Conservation (phyloP, 1,140 invertebrate species). For the Drosophila obscura region DNA sequence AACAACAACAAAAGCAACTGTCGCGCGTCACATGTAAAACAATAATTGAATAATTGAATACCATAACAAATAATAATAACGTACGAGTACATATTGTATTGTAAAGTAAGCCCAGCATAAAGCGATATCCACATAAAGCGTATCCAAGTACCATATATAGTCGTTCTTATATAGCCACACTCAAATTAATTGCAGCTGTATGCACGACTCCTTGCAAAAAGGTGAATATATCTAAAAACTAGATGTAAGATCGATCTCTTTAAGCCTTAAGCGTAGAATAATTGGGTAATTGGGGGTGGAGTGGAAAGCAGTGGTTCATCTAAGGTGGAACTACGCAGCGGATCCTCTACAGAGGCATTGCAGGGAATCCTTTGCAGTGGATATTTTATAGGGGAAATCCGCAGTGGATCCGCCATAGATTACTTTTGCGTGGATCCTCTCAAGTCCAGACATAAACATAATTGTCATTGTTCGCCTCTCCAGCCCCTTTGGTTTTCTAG, state of each 20-base stretch:
- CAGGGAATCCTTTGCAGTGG: too few relatives aligned
- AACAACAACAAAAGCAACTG: conserved; percentile 48
- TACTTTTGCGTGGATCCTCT: too few relatives aligned
- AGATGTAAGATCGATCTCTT: conserved; percentile 41
- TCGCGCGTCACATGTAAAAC: conserved; percentile 39
- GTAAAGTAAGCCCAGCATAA: conserved; percentile 29
- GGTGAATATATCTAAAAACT: conserved; percentile 69
- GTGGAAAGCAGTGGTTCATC: neutral
- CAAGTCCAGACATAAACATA: too few relatives aligned
- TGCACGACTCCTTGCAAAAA: conserved; percentile 81
- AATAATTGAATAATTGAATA: conserved; percentile 53
- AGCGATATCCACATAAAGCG: conserved; percentile 31
- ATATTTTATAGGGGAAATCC: too few relatives aligned
- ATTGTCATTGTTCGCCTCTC: too few relatives aligned
- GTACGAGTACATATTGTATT: conserved; percentile 20
- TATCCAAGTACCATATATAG: conserved; percentile 39
- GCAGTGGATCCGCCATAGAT: too few relatives aligned
- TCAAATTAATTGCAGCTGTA: conserved; percentile 78
- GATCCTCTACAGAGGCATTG: too few relatives aligned
- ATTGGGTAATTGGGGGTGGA: neutral
- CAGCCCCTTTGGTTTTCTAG: too few relatives aligned
- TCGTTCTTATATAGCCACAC: conserved; percentile 63
- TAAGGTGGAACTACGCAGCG: too few relatives aligned
- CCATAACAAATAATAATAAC: conserved; percentile 26
- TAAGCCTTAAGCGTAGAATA: conserved; percentile 37